Base-by-base conservation (phyloP, 1,140 invertebrate species). In the Yoshiicerus persimilis region DNA sequence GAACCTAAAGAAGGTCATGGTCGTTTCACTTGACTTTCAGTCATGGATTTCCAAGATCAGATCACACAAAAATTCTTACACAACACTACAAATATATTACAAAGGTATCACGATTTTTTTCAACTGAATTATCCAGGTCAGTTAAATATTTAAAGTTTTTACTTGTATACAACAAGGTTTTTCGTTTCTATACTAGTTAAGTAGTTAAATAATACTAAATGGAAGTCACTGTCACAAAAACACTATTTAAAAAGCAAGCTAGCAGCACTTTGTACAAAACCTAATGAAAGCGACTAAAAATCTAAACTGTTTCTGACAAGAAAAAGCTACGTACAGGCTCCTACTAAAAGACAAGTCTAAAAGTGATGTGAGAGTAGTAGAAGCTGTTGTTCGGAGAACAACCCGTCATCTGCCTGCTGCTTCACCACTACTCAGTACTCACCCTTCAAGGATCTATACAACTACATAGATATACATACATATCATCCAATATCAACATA, bases 361-460 rank as follows among this genome's bases (percentile, higher is more conserved):
- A 13, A 66, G 47, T 64, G 56, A 62, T 62, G 36, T 62, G 84
- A 86, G 32, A 86, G 84, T 56, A 64, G 84, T 62, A 62, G 41
- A 86, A 56, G 30, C 32, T 62, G 47, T 36, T 36, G 56, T 36
- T 62, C 32, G 32, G 84, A 86, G 47, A 86, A 86, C 84, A 56
- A 86, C 41, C 84, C 84, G 75, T 80, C 75, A 80, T 80, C 30
- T 80, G 75, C 75, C 75, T 80, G 75, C 75, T 62, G 84, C 84
- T 62, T 41, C 41, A 62, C 84, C 41, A 62, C 84, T 86, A 56
- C 84, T 86, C 83, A 83, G 41, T 32, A 84, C 77, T 84, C 84
- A 86, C 84, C 84, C 84, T 86, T 86, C 41, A 86, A 86, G 84
- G 84, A 86, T 62, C 84, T 62, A 62, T 62, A 62, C 84, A 66